These are phyloP conservation scores for Alethe castanea DNA, from an alignment of 2,113 vertebrate species.

Conservation along the genomic window DNA sequence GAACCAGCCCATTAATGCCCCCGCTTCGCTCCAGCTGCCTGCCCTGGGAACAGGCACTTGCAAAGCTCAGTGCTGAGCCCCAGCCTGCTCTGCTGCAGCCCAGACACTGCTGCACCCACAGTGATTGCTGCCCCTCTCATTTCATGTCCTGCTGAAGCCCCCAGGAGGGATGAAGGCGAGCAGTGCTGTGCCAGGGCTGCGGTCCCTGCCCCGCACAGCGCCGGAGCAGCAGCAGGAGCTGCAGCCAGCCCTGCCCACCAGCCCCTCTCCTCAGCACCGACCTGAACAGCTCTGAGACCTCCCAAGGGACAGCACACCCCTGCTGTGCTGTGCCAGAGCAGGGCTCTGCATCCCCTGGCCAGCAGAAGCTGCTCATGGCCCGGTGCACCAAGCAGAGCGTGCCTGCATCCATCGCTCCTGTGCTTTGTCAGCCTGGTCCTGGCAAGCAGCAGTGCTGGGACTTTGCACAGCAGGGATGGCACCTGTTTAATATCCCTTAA, in stretches of 20 bases:
- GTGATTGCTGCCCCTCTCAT: neutral
- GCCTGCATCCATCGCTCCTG: rapidly evolving
- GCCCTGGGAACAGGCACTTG: neutral
- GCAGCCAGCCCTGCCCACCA: neutral
- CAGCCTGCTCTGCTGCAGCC: neutral
- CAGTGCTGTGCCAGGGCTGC: neutral
- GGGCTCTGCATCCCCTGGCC: neutral
- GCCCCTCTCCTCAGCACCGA: neutral
- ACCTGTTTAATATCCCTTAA: neutral
- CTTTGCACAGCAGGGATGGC: neutral
- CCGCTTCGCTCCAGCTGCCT: neutral
- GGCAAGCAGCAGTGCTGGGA: neutral
- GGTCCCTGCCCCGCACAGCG: rapidly evolving
- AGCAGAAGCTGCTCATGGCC: rapidly evolving
- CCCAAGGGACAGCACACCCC: neutral
- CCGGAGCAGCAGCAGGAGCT: no score
- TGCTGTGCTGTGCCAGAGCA: neutral
- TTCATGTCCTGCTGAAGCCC: neutral
- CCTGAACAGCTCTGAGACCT: neutral
- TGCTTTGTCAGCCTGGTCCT: neutral
- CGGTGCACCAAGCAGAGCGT: rapidly evolving
- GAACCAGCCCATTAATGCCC: neutral
- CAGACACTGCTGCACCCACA: neutral
- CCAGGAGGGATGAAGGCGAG: neutral
- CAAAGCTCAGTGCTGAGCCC: neutral